Evolutionary conservation across 1,140 invertebrate genomes (phyloP), one percentile per base, ranked within the genome.

Genomic region (Araneus ventricosus): DNA sequence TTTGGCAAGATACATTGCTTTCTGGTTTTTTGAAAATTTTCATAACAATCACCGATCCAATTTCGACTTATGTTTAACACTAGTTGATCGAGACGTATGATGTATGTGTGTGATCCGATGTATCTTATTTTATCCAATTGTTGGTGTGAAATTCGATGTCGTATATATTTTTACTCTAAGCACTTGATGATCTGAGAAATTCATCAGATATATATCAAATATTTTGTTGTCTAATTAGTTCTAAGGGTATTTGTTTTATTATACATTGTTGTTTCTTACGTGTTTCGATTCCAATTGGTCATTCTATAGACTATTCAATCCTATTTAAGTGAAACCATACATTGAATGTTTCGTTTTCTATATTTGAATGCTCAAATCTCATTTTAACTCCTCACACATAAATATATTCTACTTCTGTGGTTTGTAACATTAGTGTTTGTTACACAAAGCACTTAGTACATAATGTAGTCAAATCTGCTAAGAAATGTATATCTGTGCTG

Each of bases 151-250:
- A 86, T 87, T 93, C 4, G n/a, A 93, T 93, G 91, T 93, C 63
- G 84, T 92, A 87, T 92, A 92, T 87, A 87, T 87, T 87, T 92
- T 93, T n/a, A 89, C 75, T 91, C 34, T 61, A 61, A 63, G 89
- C 67, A 87, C 85, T 87, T 87, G 85, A 61, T 24, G 24, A 57
- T 61, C 57, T 59, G 34, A 63, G 85, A 87, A 61, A 52, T 27
- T 82, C 24, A 52, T 41, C 39, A 87, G 57, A 79, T 79, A 57
- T 75, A n/a, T 45, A 37, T 80, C 20, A 52, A 80, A 24, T 57
- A 57, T 45, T 17, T 14, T 70, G 63, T 27, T 75, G 87, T 75
- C 63, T 34, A 45, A 67, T 75, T 88, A 88, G 87, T 52, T 70
- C 1, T 45, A 30, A n/a, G 39, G 59, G 45, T 70, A 37, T 88